phyloP scores from a whole-genome alignment of 2,797 vertebrate species.

The Lagocephalus sceleratus region DNA sequence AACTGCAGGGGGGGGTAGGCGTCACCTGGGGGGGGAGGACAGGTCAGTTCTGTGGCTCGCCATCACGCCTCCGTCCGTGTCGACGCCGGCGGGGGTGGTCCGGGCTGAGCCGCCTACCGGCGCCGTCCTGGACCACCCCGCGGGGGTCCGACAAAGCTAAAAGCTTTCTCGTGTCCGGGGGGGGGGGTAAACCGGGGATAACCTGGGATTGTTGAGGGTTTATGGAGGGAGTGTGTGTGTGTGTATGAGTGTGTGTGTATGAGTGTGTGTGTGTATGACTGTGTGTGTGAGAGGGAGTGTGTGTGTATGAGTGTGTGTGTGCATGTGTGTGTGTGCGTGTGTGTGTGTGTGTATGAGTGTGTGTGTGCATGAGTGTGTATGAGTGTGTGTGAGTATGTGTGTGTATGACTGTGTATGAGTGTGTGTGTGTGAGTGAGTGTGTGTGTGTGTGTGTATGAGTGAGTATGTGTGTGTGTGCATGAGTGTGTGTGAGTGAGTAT shows the following conservation, averaged over 20 bases:
- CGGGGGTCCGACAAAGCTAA: slow-evolving; percentile 69
- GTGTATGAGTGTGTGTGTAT: slow-evolving; percentile 5
- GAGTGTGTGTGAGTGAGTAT: too few species aligned
- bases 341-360: slow-evolving; percentile 3
- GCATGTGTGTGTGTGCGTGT: slow-evolving; percentile 7
- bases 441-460: slow-evolving; percentile 4
- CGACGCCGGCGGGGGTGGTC: too few species aligned
- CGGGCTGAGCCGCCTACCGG: too few species aligned
- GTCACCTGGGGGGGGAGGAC: slow-evolving; percentile 87
- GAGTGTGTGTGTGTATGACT: slow-evolving; percentile 11
- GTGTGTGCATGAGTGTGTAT: slow-evolving; percentile 4
- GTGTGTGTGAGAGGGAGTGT: slow-evolving; percentile 7
- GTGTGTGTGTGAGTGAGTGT: slow-evolving; percentile 5
- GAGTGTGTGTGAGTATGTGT: slow-evolving; percentile 11
- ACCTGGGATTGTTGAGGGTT: slow-evolving; percentile 19
- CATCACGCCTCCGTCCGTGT: slow-evolving; percentile 15
- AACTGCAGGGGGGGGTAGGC: slow-evolving; percentile 99
- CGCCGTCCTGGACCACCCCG: too few species aligned
- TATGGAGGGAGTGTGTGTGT: too few species aligned
- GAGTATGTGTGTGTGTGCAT: slow-evolving; percentile 68
- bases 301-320: slow-evolving; percentile 4
- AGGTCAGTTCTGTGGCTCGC: slow-evolving; percentile 22
- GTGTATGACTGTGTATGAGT: too few species aligned
- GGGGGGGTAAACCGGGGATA: slow-evolving; percentile 15
- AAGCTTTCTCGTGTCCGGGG: slow-evolving; percentile 88